Base-by-base conservation (phyloP, 1,140 invertebrate genomes). In the Pectinophora gossypiella region DNA sequence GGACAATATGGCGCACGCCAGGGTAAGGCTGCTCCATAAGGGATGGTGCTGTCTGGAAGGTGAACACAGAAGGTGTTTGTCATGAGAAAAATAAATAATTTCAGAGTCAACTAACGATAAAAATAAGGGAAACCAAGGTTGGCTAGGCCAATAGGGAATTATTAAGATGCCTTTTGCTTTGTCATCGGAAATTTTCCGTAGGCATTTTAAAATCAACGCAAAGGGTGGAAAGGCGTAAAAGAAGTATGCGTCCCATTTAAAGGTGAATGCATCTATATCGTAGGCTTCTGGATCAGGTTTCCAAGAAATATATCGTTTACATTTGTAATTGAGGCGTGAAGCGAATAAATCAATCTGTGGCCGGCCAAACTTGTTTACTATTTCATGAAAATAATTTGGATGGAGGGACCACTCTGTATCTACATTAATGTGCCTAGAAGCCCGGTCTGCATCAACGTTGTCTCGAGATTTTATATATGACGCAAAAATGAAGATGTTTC, bases 201-300 rank as follows among this genome's bases (percentile, higher is more conserved):
- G 2, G 18, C 23, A 48, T 36, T 48, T 48, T 13, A 48, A 32
- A 15, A 48, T 48, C 6, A 48, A 7, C 1, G 23, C 5, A 19
- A 48, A 48, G 2, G 46, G 46, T 4, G 45, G 45, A 47, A 45
- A 47, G 16, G 45, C 45, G 18, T 47, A 47, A 18, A 47, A 47
- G 16, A 32, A 32, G 18, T 6, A 27, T n/a, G n/a, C n/a, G 6
- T 18, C 13, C 45, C 45, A 47, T 15, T 23, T 5, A 10, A 47
- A 9, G 9, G 45, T 47, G 32, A 47, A 47, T 27, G 45, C 45
- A 18, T 47, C 45, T 19, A 47, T 47, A 6, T 47, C 23, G 36
- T 19, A 49, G 27, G 48, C 48, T 6, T 36, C 12, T 15, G 48
- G 48, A 16, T 49, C 48, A 10, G 35, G 48, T 49, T 49, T 49